phyloP scores from a whole-genome alignment of 2,888 invertebrate genomes.

The Baccha elongata region DNA sequence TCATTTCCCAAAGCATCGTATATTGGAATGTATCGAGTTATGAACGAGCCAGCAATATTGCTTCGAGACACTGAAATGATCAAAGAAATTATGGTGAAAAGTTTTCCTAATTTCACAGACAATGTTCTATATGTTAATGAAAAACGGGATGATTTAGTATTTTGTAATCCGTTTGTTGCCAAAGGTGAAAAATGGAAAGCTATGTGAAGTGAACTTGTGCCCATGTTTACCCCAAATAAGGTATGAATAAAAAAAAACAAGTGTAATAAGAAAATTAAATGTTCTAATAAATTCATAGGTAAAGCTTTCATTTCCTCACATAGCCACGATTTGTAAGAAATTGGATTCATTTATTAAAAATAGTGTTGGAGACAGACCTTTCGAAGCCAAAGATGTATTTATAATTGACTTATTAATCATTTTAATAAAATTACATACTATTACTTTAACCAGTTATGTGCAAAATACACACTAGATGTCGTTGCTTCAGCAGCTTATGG shows the following conservation, averaged over 20 bases:
- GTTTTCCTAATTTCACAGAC: constrained; percentile 76
- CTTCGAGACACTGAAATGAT: constrained; percentile 76
- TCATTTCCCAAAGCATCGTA: constrained; percentile 74
- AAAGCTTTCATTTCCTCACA: constrained; percentile 76
- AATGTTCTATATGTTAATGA: constrained; percentile 76
- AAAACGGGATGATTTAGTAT: constrained; percentile 75
- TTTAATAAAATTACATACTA: no score
- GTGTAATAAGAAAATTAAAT: not conserved
- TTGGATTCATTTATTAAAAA: constrained; percentile 71
- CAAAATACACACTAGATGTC: constrained; percentile 78
- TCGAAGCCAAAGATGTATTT: constrained; percentile 77
- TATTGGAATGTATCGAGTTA: constrained; percentile 77
- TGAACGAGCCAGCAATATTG: constrained; percentile 77
- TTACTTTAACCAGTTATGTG: constrained; percentile 76
- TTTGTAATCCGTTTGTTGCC: constrained; percentile 77
- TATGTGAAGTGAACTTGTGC: constrained; percentile 76
- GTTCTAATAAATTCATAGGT: constrained; percentile 74
- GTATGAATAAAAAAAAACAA: constrained; percentile 56
- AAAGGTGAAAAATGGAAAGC: constrained; percentile 76
- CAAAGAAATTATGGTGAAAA: constrained; percentile 76
- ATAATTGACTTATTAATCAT: no score
- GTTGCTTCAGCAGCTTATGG: constrained; percentile 78
- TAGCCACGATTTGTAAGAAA: constrained; percentile 74
- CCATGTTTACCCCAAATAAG: constrained; percentile 78
- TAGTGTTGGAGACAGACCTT: constrained; percentile 41